phyloP scores from a whole-genome alignment of 2,797 vertebrate genomes.

The Scolopax rusticola region DNA sequence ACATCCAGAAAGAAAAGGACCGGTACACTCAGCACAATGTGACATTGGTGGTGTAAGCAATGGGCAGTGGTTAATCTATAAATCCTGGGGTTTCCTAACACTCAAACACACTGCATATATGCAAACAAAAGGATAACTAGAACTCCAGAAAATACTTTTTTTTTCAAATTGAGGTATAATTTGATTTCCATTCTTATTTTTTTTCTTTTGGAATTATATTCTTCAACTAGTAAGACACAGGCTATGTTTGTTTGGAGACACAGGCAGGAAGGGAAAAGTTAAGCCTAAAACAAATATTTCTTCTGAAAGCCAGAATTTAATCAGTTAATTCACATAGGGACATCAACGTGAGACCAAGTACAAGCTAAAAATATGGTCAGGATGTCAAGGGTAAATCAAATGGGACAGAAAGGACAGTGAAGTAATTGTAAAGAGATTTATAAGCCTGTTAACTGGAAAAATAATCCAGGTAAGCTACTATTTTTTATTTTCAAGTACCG shows the following conservation, averaged over 20 bases:
- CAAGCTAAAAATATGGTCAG: not conserved
- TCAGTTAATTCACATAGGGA: not conserved
- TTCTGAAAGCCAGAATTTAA: not conserved
- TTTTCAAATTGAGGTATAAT: not conserved
- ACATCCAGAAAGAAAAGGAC: not conserved
- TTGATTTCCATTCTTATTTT: not conserved
- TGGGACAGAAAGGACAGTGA: not conserved
- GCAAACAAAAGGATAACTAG: not conserved
- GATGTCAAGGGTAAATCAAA: not conserved
- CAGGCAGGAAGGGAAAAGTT: not conserved
- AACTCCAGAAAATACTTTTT: not conserved
- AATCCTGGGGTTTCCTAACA: not conserved
- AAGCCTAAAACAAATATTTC: conserved; percentile 8
- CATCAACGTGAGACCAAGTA: not conserved
- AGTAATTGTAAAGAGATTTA: not conserved
- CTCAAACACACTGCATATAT: not conserved
- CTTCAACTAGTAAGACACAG: not conserved
- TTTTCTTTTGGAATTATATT: not conserved
- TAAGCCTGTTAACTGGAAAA: not conserved
- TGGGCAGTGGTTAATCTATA: not conserved
- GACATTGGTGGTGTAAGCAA: not conserved
- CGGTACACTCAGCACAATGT: not conserved
- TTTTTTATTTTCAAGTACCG: not conserved
- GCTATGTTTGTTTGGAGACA: not conserved
- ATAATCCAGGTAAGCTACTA: not conserved